Evolutionary conservation across 2,888 invertebrate species (phyloP).

Genomic region (Nomada hirtipes): DNA sequence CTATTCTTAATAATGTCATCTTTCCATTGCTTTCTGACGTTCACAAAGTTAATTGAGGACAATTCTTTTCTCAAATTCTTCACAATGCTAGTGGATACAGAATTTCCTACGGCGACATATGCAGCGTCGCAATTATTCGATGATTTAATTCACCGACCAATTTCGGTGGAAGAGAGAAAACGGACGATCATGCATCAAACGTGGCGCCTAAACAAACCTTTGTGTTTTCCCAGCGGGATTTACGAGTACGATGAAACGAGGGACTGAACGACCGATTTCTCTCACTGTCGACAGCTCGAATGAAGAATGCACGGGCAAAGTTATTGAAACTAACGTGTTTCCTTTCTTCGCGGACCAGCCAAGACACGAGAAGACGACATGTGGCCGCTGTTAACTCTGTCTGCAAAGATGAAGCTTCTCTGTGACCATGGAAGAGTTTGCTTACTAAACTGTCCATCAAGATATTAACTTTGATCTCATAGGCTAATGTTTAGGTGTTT

Average conservation of each 20-base stretch:
- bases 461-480: conserved; percentile 23
- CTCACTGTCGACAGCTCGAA: conserved; percentile 37
- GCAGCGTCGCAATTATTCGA: conserved; percentile 7
- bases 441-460: conserved; percentile 15
- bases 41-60: neutral
- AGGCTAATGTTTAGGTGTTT: neutral
- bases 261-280: conserved; percentile 39
- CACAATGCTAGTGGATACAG: neutral
- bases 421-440: neutral
- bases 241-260: conserved; percentile 55
- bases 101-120: neutral
- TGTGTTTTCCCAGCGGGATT: conserved; percentile 58
- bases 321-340: conserved; percentile 35
- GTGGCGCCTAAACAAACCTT: conserved; percentile 57
- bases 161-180: conserved; percentile 27
- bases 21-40: neutral
- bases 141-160: conserved; percentile 13
- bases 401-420: neutral
- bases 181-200: conserved; percentile 38
- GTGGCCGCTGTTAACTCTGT: conserved; percentile 27
- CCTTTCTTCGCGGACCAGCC: neutral
- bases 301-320: conserved; percentile 39
- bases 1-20: neutral
- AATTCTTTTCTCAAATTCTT: neutral
- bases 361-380: conserved; percentile 1